Evolutionary conservation across 2,888 invertebrate genomes (phyloP).

Genomic region (Tinea semifulvella): DNA sequence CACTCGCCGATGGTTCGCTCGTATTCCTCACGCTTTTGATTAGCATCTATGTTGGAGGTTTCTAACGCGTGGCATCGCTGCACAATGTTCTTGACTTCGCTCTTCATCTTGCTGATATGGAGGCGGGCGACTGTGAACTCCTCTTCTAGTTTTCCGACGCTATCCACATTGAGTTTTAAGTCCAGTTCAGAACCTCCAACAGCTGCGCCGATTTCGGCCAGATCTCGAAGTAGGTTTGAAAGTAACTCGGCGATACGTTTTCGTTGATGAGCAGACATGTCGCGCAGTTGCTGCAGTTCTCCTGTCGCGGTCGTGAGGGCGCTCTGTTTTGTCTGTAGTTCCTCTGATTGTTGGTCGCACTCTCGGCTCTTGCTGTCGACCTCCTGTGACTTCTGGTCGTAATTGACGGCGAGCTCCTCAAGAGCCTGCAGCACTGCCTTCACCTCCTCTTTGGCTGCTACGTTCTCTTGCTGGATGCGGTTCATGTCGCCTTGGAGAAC

Average conservation of each 20-base stretch:
- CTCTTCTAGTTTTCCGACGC: conserved; percentile 90
- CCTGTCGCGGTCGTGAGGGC: conserved; percentile 83
- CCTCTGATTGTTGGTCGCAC: conserved; percentile 90
- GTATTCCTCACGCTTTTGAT: conserved; percentile 91
- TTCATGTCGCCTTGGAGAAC: conserved; percentile 94
- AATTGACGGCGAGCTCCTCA: conserved; percentile 98
- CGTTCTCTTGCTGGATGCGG: conserved; percentile 95
- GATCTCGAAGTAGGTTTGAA: conserved; percentile 90
- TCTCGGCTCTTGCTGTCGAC: conserved; percentile 96
- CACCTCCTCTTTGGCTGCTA: conserved; percentile 97
- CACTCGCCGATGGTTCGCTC: conserved; percentile 93
- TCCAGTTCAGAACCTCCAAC: conserved; percentile 79
- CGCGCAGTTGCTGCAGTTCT: conserved; percentile 92
- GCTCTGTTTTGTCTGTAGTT: conserved; percentile 86
- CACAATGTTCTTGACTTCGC: conserved; percentile 96
- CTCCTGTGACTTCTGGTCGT: conserved; percentile 99
- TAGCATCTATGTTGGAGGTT: conserved; percentile 86
- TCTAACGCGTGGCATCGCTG: conserved; percentile 91
- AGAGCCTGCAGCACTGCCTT: conserved; percentile 98
- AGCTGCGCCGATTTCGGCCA: conserved; percentile 92
- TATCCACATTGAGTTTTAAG: conserved; percentile 70
- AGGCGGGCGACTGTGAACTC: conserved; percentile 98
- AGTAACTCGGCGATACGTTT: conserved; percentile 96
- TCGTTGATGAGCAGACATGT: conserved; percentile 92
- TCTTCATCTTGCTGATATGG: conserved; percentile 98